Evolutionary conservation across 2,888 invertebrate species (phyloP).

Genomic region (Meteorus colon): DNA sequence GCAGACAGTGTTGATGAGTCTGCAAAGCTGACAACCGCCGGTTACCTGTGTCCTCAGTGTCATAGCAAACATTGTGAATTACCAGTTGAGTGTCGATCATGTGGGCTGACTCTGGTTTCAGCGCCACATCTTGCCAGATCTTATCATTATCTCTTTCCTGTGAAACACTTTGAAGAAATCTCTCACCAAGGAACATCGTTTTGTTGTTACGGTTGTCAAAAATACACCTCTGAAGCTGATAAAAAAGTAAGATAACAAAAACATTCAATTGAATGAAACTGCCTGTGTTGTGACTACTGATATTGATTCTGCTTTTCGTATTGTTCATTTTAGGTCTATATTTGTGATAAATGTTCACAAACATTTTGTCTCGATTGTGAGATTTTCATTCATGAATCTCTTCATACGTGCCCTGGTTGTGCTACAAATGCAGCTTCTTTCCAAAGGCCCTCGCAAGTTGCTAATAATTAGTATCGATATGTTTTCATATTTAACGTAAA

Average conservation of each 20-base stretch:
- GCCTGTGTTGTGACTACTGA: neutral
- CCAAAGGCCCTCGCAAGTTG: slow-evolving; percentile 57
- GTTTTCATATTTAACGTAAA: neutral
- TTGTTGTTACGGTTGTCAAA: slow-evolving; percentile 85
- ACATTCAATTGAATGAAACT: neutral
- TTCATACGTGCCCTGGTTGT: slow-evolving; percentile 98
- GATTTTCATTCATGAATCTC: slow-evolving; percentile 91
- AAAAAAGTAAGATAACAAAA: slow-evolving; percentile 79
- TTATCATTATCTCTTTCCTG: slow-evolving; percentile 97
- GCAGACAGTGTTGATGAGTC: slow-evolving; percentile 83
- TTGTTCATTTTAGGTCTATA: slow-evolving; percentile 80
- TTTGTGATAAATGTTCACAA: slow-evolving; percentile 86
- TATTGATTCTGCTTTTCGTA: slow-evolving; percentile 16
- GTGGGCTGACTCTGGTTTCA: slow-evolving; percentile 95
- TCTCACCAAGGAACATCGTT: slow-evolving; percentile 77
- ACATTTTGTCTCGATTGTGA: slow-evolving; percentile 97
- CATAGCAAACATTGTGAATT: slow-evolving; percentile 98
- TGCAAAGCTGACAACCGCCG: slow-evolving; percentile 82
- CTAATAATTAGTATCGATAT: neutral
- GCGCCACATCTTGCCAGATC: slow-evolving; percentile 98
- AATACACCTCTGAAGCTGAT: slow-evolving; percentile 79
- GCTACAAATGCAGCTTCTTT: slow-evolving; percentile 79
- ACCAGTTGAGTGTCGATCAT: slow-evolving; percentile 96
- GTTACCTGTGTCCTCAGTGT: slow-evolving; percentile 96
- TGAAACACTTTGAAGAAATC: slow-evolving; percentile 87